Evolutionary conservation across 2,113 vertebrate species (phyloP).

Genomic region (Sakesphorus luctuosus): DNA sequence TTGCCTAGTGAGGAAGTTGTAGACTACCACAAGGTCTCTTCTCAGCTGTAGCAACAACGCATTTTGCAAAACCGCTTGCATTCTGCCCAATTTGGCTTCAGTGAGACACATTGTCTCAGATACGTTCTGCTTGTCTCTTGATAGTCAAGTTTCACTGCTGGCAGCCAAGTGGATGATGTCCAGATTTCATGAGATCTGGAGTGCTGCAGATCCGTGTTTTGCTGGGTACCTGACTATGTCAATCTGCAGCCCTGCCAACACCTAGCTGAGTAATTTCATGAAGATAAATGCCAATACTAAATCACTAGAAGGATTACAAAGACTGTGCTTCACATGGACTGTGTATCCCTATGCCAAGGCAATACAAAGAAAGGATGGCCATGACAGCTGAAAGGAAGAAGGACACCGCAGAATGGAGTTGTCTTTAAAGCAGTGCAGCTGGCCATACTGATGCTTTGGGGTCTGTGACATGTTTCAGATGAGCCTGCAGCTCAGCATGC

Average conservation of each 20-base stretch:
- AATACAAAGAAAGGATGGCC: not conserved
- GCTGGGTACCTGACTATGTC: not conserved
- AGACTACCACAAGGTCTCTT: not conserved
- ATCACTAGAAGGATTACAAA: not conserved
- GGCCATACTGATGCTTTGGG: not conserved
- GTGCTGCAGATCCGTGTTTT: not conserved
- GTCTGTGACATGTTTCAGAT: not conserved
- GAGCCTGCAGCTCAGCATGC: not conserved
- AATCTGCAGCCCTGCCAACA: not conserved
- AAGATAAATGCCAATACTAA: not conserved
- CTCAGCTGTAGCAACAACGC: not conserved
- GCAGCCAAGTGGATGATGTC: not conserved
- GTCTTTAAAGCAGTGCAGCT: not conserved
- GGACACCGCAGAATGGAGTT: not conserved
- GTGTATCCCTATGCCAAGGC: not conserved
- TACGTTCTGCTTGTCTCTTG: not conserved
- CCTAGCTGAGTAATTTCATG: not conserved
- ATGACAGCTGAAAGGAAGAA: not conserved
- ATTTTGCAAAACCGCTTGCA: not conserved
- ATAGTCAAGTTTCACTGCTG: not conserved
- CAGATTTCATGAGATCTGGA: not conserved
- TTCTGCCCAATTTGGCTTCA: not conserved
- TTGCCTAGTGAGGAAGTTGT: accelerated
- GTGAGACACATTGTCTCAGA: not conserved
- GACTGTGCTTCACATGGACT: accelerated